Conservation (phyloP, 2,888 invertebrate species). For the Diarsia dahlii region DNA sequence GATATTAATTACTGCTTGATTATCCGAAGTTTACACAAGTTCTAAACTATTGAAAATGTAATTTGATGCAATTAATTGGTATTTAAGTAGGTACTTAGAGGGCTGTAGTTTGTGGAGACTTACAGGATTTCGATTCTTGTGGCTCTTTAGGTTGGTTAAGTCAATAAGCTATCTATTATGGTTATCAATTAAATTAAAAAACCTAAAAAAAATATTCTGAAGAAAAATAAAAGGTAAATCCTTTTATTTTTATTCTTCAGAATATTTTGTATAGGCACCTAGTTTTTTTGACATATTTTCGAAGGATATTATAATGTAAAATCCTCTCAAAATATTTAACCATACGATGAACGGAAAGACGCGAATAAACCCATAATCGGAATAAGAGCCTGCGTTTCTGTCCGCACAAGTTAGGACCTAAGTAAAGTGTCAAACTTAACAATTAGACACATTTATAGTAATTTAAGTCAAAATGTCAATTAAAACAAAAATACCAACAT, state of each 20-base stretch:
- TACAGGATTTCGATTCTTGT: conserved; percentile 23
- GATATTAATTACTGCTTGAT: conserved; percentile 66
- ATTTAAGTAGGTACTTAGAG: conserved; percentile 34
- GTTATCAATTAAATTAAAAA: no score
- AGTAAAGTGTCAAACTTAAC: neutral
- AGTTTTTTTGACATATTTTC: neutral
- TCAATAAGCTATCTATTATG: neutral
- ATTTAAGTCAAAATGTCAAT: no score
- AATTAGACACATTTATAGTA: neutral
- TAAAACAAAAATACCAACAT: neutral
- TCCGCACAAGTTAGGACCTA: no score
- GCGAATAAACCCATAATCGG: neutral
- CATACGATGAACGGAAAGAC: neutral
- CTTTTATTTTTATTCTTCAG: neutral
- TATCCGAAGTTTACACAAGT: conserved; percentile 51
- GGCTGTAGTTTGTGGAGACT: conserved; percentile 27
- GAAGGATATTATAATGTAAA: neutral
- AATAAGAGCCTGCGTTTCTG: neutral
- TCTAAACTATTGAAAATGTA: conserved; percentile 58
- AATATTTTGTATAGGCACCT: neutral
- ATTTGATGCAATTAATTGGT: conserved; percentile 56
- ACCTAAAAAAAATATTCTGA: no score
- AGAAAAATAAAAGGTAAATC: no score
- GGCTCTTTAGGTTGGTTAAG: neutral
- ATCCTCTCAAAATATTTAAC: neutral